Conservation (phyloP, 2,113 vertebrate species). For the Nycticebus coucang region DNA sequence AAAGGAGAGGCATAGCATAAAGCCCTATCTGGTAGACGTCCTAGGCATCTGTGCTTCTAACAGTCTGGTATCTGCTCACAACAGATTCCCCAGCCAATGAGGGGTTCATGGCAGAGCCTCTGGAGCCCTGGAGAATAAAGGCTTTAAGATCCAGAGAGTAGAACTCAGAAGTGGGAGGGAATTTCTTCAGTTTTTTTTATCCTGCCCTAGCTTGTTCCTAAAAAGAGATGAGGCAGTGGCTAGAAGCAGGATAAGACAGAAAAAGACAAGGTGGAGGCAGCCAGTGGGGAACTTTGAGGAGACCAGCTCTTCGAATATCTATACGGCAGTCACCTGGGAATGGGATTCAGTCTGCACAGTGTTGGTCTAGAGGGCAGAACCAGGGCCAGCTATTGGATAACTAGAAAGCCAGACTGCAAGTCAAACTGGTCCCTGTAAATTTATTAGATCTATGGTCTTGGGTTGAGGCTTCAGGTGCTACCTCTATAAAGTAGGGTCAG, state of each 20-base stretch:
- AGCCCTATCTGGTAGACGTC: neutral
- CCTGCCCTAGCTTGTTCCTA: neutral
- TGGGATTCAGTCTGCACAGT: neutral
- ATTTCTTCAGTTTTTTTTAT: neutral
- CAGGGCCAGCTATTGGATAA: neutral
- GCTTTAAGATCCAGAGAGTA: neutral
- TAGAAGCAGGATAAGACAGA: constrained; percentile 6
- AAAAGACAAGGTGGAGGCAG: constrained; percentile 22
- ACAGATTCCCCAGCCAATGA: neutral
- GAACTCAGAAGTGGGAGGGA: neutral
- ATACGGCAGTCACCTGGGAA: constrained; percentile 22
- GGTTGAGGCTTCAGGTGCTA: neutral
- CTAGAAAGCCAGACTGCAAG: neutral
- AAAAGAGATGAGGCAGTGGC: constrained; percentile 21
- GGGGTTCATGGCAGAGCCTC: neutral
- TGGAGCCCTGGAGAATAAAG: neutral
- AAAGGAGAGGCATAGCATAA: neutral
- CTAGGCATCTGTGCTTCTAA: neutral
- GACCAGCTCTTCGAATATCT: constrained; percentile 48
- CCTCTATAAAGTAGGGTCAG: neutral
- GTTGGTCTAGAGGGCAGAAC: neutral
- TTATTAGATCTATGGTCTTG: neutral
- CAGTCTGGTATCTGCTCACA: neutral
- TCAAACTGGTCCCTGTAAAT: neutral
- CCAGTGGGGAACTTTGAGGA: neutral